Evolutionary conservation across 2,888 invertebrate species (phyloP).

Genomic region (Diaprepes abbreviatus): DNA sequence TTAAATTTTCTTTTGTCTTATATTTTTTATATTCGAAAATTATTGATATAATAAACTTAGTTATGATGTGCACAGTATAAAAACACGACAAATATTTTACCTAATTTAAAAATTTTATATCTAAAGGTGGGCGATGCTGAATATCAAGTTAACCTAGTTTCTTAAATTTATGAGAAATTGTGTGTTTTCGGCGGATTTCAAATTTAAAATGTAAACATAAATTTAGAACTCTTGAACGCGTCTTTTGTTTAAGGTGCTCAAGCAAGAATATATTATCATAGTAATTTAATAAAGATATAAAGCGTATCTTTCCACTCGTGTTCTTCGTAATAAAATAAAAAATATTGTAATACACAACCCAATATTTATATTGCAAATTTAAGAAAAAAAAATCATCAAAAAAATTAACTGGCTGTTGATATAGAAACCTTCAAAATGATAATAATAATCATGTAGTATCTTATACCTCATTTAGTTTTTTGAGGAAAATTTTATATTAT

Average conservation of each 20-base stretch:
- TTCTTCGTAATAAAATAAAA: neutral
- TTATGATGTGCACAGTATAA: no score
- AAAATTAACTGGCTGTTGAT: no score
- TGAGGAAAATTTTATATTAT: no score
- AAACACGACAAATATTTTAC: neutral
- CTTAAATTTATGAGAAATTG: neutral
- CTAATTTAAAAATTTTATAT: neutral
- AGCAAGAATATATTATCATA: conserved; percentile 3
- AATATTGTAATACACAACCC: neutral
- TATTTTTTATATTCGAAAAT: no score
- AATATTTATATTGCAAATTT: no score
- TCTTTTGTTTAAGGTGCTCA: neutral
- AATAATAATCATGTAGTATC: no score
- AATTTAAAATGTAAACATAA: neutral
- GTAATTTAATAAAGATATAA: neutral
- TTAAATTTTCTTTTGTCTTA: no score
- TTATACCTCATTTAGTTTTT: no score
- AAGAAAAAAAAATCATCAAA: no score
- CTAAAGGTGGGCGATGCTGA: neutral
- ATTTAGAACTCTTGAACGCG: neutral
- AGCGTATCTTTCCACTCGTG: neutral
- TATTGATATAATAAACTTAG: no score
- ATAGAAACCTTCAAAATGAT: no score
- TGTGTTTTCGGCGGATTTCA: conserved; percentile 7
- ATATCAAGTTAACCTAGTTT: neutral